Conservation (phyloP, 2,113 vertebrate genomes). For the Pterophyllum scalare region DNA sequence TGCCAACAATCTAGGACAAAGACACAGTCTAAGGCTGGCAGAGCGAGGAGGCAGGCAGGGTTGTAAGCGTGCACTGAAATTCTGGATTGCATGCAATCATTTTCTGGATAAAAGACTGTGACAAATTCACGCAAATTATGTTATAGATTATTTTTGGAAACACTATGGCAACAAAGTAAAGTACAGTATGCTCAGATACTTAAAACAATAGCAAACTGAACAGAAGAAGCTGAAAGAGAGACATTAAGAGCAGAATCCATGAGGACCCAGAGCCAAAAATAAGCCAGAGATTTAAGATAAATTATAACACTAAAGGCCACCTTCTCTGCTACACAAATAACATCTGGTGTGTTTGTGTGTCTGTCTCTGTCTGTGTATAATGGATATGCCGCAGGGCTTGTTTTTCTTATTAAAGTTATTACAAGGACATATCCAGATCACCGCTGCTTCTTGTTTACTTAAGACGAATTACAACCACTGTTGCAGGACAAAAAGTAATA, state of each 20-base stretch:
- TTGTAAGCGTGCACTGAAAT: neutral
- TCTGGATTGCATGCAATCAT: neutral
- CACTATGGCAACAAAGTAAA: neutral
- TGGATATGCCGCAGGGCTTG: neutral
- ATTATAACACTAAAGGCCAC: neutral
- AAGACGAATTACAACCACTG: neutral
- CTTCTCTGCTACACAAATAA: neutral
- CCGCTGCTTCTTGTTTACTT: neutral
- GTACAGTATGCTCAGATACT: neutral
- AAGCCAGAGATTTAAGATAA: neutral
- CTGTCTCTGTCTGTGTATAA: neutral
- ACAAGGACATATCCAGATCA: conserved; percentile 4
- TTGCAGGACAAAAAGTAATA: neutral
- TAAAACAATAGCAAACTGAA: neutral
- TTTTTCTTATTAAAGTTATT: neutral
- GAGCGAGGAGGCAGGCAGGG: no score
- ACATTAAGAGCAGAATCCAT: neutral
- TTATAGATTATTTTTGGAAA: neutral
- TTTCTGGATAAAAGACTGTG: neutral
- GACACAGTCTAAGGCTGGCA: no score
- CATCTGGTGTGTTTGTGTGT: neutral
- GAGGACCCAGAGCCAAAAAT: conserved; percentile 1
- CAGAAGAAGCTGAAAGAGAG: neutral
- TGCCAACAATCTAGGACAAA: no score
- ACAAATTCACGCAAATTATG: neutral